A percentile compares a stretch with the other conserved stretches of the same genome.
These are phyloP conservation scores for Bilobella aurantiaca DNA, from an alignment of 1,140 invertebrate genomes.

Conservation along the genomic window DNA sequence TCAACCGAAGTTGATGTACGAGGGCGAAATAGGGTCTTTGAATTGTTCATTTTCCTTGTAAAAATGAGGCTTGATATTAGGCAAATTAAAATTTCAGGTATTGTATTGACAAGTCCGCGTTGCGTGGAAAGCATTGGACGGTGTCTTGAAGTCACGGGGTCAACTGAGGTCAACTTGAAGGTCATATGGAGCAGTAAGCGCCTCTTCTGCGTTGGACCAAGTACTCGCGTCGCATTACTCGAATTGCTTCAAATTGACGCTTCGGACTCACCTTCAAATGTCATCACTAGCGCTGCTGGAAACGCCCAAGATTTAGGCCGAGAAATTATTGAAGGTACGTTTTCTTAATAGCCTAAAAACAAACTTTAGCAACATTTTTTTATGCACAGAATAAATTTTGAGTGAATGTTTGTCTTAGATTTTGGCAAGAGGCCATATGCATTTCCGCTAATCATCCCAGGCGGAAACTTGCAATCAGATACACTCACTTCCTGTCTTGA, in stretches of 20 bases:
- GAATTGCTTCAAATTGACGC: background rate
- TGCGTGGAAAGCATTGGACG: slow-evolving; percentile 21
- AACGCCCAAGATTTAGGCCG: slow-evolving; percentile 11
- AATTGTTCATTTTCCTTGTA: background rate
- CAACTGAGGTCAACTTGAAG: background rate
- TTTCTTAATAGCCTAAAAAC: too few species aligned
- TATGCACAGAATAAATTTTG: too few species aligned
- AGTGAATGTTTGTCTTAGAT: too few species aligned
- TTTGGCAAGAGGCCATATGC: too few species aligned
- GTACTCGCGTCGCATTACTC: background rate
- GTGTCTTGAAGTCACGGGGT: background rate
- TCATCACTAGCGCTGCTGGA: slow-evolving; percentile 5
- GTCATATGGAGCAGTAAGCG: slow-evolving; percentile 7
- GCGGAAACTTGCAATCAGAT: slow-evolving; percentile 19
- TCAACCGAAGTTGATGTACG: too few species aligned
- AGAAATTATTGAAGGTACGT: slow-evolving; percentile 12
- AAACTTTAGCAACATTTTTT: too few species aligned
- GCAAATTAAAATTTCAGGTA: slow-evolving; percentile 7
- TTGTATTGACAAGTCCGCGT: slow-evolving; percentile 22
- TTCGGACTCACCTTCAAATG: background rate
- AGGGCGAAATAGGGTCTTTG: too few species aligned
- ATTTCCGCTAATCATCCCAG: slow-evolving; percentile 17
- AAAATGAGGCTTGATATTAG: background rate
- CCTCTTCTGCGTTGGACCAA: slow-evolving; percentile 21
- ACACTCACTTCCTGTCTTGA: slow-evolving; percentile 6